Base-by-base conservation (phyloP, 2,888 invertebrate species). In the Rhagonycha fulva region DNA sequence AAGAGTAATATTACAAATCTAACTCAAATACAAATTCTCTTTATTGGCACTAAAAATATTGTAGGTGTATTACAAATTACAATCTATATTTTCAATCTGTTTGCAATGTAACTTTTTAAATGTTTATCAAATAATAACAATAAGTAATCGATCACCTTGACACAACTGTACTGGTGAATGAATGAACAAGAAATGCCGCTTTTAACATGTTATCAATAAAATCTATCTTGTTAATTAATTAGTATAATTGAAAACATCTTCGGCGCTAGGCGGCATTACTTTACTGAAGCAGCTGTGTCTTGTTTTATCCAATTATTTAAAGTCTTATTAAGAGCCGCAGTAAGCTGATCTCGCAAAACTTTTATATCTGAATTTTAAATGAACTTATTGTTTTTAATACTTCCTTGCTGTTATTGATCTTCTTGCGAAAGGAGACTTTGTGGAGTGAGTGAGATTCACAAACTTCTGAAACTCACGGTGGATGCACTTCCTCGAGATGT, bases 221-320 rank as follows among this genome's bases (percentile, higher is more conserved):
- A 80, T 81, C 81, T 82, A 85, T 84, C 84, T 82, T 71, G 78
- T 80, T 84, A 85, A 86, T 86, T 85, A 86, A 86, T 86, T 85
- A 84, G 80, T 83, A 81, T 86, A 86, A 86, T 86, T 85, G 84
- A 85, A 85, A 86, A 83, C 86, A 86, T 83, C 81, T 82, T 82
- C 77, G 74, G 80, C 80, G 81, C 80, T 78, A 80, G 80, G 80
- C 82, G 82, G 82, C 81, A 79, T 78, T 76, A 78, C 79, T 80
- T 82, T 76, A 68, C 66, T 47, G 14, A 66, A 72, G 75, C 81
- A 82, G 83, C 80, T 82, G 82, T 83, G 84, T 85, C 84, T 81
- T 77, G 82, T 84, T 85, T 84, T 82, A 82, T 82, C 82, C 82
- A 84, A 85, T 84, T 84, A 80, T 84, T 82, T 77, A 32, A 74